phyloP scores from a whole-genome alignment of 2,888 invertebrate genomes.

The Ptycholaimellus sp. region DNA sequence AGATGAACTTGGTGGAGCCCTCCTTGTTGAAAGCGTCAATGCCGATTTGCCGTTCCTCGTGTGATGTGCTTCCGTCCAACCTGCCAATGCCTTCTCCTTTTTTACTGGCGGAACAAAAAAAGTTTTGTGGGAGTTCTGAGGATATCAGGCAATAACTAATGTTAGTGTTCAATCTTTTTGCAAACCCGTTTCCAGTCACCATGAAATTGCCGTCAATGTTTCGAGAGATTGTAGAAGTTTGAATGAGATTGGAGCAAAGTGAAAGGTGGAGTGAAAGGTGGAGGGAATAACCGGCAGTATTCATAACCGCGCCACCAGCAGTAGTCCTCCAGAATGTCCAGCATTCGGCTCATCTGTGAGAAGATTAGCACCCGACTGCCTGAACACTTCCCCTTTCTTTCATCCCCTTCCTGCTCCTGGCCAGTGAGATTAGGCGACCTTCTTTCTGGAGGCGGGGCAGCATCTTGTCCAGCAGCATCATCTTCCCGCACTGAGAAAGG shows the following conservation, averaged over 20 bases:
- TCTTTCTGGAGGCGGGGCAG: slow-evolving; percentile 66
- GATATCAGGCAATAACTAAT: neutral
- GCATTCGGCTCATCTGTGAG: slow-evolving; percentile 85
- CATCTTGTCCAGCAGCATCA: slow-evolving; percentile 79
- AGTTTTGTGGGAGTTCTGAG: slow-evolving; percentile 7
- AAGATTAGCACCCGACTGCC: slow-evolving; percentile 77
- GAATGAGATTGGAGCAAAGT: slow-evolving; percentile 8
- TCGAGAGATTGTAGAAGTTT: neutral
- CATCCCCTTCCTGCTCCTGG: neutral
- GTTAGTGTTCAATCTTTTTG: too few species aligned
- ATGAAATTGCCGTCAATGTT: too few species aligned
- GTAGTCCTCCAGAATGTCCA: slow-evolving; percentile 85
- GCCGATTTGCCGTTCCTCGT: slow-evolving; percentile 58
- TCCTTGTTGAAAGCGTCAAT: slow-evolving; percentile 84
- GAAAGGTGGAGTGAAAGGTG: slow-evolving; percentile 1
- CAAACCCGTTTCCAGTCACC: too few species aligned
- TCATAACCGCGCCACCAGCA: slow-evolving; percentile 60
- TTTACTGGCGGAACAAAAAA: too few species aligned
- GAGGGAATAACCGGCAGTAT: slow-evolving; percentile 1
- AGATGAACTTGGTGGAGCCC: slow-evolving; percentile 65
- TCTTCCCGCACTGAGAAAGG: slow-evolving; percentile 85
- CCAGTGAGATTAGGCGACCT: slow-evolving; percentile 19
- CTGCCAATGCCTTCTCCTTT: slow-evolving; percentile 29
- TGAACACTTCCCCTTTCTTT: slow-evolving; percentile 8
- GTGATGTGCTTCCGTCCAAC: slow-evolving; percentile 80